Evolutionary conservation across 1,140 invertebrate species (phyloP).

Genomic region (Brachionus rotundiformis): DNA sequence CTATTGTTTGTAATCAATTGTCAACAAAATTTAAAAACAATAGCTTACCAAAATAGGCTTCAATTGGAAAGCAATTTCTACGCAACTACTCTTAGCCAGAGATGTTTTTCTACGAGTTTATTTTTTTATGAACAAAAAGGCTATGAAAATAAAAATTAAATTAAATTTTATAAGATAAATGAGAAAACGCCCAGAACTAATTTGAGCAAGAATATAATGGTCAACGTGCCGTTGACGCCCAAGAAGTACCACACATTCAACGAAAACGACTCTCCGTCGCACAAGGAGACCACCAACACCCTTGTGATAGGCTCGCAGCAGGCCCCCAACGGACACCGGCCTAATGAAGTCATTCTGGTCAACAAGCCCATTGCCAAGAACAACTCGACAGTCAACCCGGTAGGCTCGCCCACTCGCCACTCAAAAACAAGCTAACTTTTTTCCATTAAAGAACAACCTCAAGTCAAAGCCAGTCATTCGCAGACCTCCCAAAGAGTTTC

Average conservation of each 20-base stretch:
- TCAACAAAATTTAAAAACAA: not conserved
- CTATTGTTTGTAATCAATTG: not conserved
- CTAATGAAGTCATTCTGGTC: constrained; percentile 7
- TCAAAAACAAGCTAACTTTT: not conserved
- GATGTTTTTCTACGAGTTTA: not conserved
- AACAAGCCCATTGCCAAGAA: constrained; percentile 24
- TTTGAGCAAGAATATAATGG: constrained; percentile 24
- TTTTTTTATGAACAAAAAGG: not conserved
- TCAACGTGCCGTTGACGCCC: constrained; percentile 29
- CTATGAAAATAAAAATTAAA: not conserved
- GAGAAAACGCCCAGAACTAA: not conserved
- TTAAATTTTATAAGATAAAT: constrained; percentile 25
- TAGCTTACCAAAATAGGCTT: not conserved
- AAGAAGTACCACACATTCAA: constrained; percentile 50
- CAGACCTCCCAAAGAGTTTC: constrained; percentile 22
- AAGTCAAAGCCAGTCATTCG: constrained; percentile 11
- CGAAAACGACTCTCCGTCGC: constrained; percentile 45
- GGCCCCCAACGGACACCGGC: not conserved
- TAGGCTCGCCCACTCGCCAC: not conserved
- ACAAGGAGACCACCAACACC: constrained; percentile 15
- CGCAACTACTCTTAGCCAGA: too few species aligned
- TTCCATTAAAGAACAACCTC: not conserved
- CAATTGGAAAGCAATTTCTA: not conserved
- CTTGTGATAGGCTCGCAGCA: not conserved
- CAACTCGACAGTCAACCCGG: constrained; percentile 20